phyloP scores from a whole-genome alignment of 2,797 vertebrate species.

The Anableps anableps region DNA sequence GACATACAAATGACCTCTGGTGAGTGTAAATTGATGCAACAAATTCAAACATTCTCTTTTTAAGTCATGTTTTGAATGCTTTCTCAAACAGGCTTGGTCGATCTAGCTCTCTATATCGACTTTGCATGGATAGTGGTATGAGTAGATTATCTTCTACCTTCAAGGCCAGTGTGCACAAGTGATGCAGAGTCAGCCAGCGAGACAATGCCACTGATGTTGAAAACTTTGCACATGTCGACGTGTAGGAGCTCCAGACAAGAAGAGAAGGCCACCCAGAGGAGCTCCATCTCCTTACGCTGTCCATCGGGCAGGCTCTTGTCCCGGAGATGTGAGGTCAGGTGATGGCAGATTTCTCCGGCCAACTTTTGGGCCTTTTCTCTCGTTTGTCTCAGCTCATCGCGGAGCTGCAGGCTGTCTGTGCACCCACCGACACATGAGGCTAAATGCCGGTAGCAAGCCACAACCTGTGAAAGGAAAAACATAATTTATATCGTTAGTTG shows the following conservation, averaged over 20 bases:
- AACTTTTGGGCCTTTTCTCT: conserved; percentile 80
- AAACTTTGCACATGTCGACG: conserved; percentile 85
- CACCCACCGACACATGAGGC: conserved; percentile 81
- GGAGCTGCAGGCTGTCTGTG: conserved; percentile 78
- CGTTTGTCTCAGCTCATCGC: conserved; percentile 80
- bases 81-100: not conserved
- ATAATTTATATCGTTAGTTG: not conserved
- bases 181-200: conserved; percentile 55
- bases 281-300: conserved; percentile 79
- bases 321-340: conserved; percentile 78
- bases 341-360: conserved; percentile 62
- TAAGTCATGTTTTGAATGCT: not conserved
- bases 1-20: too few relatives aligned
- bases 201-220: conserved; percentile 73
- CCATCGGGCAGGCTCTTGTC: conserved; percentile 77
- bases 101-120: not conserved
- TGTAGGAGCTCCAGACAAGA: conserved; percentile 84
- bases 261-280: conserved; percentile 86
- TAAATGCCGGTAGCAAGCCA: conserved; percentile 84
- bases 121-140: not conserved
- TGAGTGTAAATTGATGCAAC: not conserved
- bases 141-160: conserved; percentile 71
- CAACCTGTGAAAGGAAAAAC: conserved; percentile 69
- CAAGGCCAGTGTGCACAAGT: conserved; percentile 83
- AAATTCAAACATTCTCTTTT: not conserved